Percentiles rank a stretch among this genome's conserved stretches.
phyloP scores from a whole-genome alignment of 2,888 invertebrate genomes.

The Pseudococcus jackbeardsleyi region DNA sequence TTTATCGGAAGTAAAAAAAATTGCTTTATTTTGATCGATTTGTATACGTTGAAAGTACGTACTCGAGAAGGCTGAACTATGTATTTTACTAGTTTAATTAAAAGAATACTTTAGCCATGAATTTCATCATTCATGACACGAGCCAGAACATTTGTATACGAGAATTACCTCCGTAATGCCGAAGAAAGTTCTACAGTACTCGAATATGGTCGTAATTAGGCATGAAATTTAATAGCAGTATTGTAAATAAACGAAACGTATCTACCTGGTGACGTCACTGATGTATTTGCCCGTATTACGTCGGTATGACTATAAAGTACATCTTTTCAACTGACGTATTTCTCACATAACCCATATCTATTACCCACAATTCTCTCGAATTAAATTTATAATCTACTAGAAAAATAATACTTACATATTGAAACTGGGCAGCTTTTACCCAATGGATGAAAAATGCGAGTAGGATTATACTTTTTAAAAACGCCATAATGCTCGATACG shows the following conservation, averaged over 20 bases:
- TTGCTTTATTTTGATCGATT: neutral
- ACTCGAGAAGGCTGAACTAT: neutral
- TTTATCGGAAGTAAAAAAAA: neutral
- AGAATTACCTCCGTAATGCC: neutral
- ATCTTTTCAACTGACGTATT: neutral
- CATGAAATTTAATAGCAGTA: neutral
- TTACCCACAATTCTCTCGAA: neutral
- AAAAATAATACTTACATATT: neutral
- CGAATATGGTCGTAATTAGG: neutral
- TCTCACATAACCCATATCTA: neutral
- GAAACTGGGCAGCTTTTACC: slow-evolving; percentile 2
- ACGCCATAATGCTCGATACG: slow-evolving; percentile 5
- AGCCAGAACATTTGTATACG: neutral
- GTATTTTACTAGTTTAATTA: neutral
- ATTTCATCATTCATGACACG: neutral
- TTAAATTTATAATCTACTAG: neutral
- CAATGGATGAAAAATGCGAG: neutral
- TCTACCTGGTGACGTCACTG: neutral
- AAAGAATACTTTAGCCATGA: neutral
- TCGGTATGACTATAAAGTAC: neutral
- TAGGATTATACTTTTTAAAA: neutral
- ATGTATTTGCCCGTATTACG: neutral
- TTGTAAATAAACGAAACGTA: neutral
- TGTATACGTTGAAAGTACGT: neutral
- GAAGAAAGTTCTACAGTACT: neutral